These are phyloP conservation scores for Pristiophorus japonicus DNA, from an alignment of 2,113 vertebrate species.

Conservation along the genomic window DNA sequence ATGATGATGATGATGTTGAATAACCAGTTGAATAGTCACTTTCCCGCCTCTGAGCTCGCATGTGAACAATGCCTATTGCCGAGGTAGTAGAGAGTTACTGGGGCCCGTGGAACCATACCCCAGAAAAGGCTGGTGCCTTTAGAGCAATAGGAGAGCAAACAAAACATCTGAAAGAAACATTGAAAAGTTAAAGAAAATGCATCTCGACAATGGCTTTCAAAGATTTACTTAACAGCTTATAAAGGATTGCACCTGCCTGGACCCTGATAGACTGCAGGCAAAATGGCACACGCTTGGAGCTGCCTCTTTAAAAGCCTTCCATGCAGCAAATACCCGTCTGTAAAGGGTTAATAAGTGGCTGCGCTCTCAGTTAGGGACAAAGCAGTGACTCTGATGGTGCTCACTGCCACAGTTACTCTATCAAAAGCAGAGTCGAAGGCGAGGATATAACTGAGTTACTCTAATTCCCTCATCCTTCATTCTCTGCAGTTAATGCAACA, in stretches of 20 bases:
- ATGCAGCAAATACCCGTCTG: background rate
- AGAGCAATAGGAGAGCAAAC: background rate
- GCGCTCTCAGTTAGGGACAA: background rate
- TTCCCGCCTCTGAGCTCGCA: background rate
- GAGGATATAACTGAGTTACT: background rate
- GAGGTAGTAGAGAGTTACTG: background rate
- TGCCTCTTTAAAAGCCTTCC: background rate
- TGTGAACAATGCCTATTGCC: background rate
- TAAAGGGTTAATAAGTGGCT: background rate
- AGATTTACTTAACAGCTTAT: background rate
- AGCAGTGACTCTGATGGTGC: background rate
- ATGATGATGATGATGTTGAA: too few species aligned
- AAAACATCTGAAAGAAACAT: background rate
- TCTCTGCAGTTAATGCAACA: conserved; percentile 39
- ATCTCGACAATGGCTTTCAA: background rate
- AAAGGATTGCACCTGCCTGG: background rate
- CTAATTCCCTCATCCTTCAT: conserved; percentile 21
- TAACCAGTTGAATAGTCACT: background rate
- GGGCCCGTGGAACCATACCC: background rate
- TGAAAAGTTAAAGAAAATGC: background rate
- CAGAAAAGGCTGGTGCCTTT: background rate
- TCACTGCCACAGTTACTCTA: background rate
- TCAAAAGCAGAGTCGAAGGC: background rate
- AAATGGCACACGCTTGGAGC: background rate
- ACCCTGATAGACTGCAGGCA: background rate